Conservation (phyloP, 1,140 invertebrate species). For the Trichonephila clavata region DNA sequence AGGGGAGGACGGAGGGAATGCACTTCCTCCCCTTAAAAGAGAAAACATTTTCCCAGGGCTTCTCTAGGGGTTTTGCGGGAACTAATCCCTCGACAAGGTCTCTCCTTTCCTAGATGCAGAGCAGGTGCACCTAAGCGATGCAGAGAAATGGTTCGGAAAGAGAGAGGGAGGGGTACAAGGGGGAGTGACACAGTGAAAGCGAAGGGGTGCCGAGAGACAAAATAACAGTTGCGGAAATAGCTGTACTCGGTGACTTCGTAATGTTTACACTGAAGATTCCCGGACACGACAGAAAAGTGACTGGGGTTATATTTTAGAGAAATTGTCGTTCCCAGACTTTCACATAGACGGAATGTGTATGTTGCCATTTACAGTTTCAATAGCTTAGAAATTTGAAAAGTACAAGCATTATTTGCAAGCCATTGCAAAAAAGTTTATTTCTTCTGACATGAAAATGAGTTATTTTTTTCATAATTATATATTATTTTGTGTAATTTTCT, state of each 20-base stretch:
- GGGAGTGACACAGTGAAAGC: conserved; percentile 5
- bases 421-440: too few species aligned
- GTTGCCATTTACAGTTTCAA: too few species aligned
- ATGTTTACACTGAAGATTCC: not conserved
- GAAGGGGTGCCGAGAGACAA: conserved; percentile 11
- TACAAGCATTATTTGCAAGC: too few species aligned
- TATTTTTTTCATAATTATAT: too few species aligned
- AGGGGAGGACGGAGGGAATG: not conserved
- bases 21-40: not conserved
- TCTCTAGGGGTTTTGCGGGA: not conserved
- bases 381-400: too few species aligned
- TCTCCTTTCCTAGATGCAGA: not conserved
- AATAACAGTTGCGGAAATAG: not conserved
- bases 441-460: too few species aligned
- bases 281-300: not conserved
- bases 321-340: too few species aligned
- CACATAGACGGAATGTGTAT: too few species aligned
- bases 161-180: not conserved
- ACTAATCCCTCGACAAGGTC: not conserved
- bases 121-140: not conserved
- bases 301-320: not conserved
- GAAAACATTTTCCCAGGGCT: conserved; percentile 1
- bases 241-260: not conserved
- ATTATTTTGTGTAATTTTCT: too few species aligned
- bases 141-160: conserved; percentile 3